Evolutionary conservation across 2,888 invertebrate genomes (phyloP), one percentile per base, ranked within the genome.

Genomic region (Willowsia nigromaculata): DNA sequence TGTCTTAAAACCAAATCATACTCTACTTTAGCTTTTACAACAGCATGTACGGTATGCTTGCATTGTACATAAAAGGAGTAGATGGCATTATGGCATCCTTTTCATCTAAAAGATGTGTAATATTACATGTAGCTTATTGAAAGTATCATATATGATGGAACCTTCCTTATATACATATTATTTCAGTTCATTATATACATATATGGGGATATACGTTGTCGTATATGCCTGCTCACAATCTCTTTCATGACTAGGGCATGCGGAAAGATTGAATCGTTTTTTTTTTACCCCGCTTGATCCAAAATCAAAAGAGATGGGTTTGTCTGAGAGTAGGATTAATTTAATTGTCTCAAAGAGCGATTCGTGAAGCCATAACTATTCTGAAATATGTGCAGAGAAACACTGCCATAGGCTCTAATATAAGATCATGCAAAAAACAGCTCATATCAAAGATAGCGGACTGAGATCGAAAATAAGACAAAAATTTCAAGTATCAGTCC

Each of bases 301-400:
- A 76, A 85, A 76, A 85, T 76, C 85, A 76, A 76, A 85, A 76
- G 78, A 74, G 85, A 85, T 85, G 76, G 59, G 62, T 43, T n/a
- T 85, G 62, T 78, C 62, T 50, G 78, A 47, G 78, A 76, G 30
- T 78, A 47, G 85, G 85, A 85, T 85, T 85, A 85, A 85, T 85
- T 85, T 85, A 85, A 85, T 85, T 85, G 85, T 85, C 85, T 85
- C 76, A 47, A 25, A 78, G 62, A 76, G 85, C 59, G 76, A 62
- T 85, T 85, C 85, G 30, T 53, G 71, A 65, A 56, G 85, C 76
- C 62, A 71, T 85, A 76, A 85, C 85, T 76, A 76, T 85, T 78
- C 56, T 76, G 71, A 78, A 78, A 78, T 76, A 76, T 30, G 30
- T 30, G 30, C 6, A 27, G 18, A 68, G 27, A 22, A 30, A 33